Percentiles rank a stretch among this genome's conserved stretches.
Conservation (phyloP, 2,113 vertebrate genomes). For the Micromys minutus region DNA sequence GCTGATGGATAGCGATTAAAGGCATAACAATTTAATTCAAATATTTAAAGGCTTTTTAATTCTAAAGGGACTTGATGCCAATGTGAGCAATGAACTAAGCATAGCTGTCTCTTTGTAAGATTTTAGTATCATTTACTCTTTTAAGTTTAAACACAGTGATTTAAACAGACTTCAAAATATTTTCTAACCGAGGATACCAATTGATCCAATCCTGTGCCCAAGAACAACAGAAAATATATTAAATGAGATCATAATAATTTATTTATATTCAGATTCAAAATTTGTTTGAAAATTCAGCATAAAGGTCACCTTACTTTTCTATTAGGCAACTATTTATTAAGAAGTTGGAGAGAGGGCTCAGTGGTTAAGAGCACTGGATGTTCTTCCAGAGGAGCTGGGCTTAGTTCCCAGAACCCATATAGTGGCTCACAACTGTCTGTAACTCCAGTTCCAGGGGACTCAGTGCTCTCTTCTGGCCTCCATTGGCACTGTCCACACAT, state of each 20-base stretch:
- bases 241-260: constrained; percentile 36
- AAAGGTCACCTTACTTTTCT: constrained; percentile 42
- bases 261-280: constrained; percentile 46
- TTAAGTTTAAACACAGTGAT: constrained; percentile 40
- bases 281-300: constrained; percentile 55
- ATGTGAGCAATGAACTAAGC: background rate
- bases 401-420: background rate
- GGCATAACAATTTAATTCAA: constrained; percentile 44
- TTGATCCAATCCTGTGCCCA: background rate
- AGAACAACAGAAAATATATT: constrained; percentile 51
- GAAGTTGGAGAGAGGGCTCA: background rate
- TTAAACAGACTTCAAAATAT: constrained; percentile 43
- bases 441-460: background rate
- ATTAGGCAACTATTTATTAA: constrained; percentile 41
- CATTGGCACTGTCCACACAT: no score
- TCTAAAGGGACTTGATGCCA: constrained; percentile 46
- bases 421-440: background rate
- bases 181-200: constrained; percentile 36
- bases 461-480: background rate
- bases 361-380: no score
- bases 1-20: constrained; percentile 51
- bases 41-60: constrained; percentile 60
- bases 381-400: background rate
- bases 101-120: constrained; percentile 41
- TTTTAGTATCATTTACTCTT: constrained; percentile 36